Base-by-base conservation (phyloP, 2,888 invertebrate species). In the Ommatoiulus sabulosus region DNA sequence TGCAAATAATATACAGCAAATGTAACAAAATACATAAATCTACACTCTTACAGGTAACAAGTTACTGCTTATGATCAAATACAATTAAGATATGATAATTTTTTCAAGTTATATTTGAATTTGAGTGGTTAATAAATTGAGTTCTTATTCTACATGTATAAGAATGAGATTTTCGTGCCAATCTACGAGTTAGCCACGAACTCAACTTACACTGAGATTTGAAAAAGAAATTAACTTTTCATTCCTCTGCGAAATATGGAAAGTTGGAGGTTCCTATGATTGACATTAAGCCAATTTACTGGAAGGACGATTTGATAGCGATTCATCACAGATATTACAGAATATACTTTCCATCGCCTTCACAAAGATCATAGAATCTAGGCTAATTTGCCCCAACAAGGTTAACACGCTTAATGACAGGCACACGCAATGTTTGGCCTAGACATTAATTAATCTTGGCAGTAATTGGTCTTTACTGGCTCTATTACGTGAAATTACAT, bases 381-480 rank as follows among this genome's bases (percentile, higher is more conserved):
- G 80, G 80, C 80, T 80, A 80, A 80, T 80, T 35, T 35, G 80
- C 35, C 80, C 80, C 12, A 80, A 43, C 80, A 80, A 80, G 80
- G 80, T 80, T 80, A 80, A 80, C 7, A 15, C 80, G 24, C 15
- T 8, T 80, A 80, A 80, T 35, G 35, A 43, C 80, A 72, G 35
- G 80, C 35, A 15, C 35, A 80, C 80, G 80, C 80, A 80, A 80
- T 80, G 35, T 80, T 80, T 80, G 80, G 80, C 80, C 80, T 80
- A 80, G 80, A 80, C 80, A 80, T 80, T 80, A 80, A 80, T 80
- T 80, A 80, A 80, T 80, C 35, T 80, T 35, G 80, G 80, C 80
- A 80, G 80, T 35, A 80, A 12, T 80, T 35, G 35, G 35, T 80
- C 80, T 15, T 80, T 35, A 35, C 24, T 35, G 80, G 80, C 35